A percentile compares a stretch with the other conserved stretches of the same genome.
Conservation (phyloP, 2,888 invertebrate genomes). For the Rhodophaea formosa region DNA sequence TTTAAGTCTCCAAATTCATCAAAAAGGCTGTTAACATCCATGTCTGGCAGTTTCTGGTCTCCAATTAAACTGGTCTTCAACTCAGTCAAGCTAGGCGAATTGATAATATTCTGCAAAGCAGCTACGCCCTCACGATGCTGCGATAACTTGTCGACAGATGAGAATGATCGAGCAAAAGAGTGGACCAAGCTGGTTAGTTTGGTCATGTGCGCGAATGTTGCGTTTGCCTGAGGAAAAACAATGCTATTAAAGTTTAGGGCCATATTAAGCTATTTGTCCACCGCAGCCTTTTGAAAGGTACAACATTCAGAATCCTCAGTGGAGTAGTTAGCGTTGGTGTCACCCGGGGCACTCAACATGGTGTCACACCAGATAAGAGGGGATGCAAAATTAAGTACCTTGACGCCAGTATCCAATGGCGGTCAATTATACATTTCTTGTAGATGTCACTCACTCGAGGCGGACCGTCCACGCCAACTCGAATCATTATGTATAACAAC, state of each 20-base stretch:
- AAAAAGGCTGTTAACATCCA: constrained; percentile 53
- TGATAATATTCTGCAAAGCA: constrained; percentile 47
- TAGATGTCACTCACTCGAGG: no score
- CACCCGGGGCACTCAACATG: no score
- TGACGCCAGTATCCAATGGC: no score
- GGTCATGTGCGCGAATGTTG: constrained; percentile 74
- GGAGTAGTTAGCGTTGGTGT: no score
- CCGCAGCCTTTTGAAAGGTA: no score
- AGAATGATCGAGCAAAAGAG: constrained; percentile 57
- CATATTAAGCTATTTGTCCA: constrained; percentile 2
- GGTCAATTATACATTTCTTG: no score
- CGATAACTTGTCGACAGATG: constrained; percentile 48
- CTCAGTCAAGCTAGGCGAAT: constrained; percentile 43
- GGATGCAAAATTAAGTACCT: no score
- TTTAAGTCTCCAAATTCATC: constrained; percentile 56
- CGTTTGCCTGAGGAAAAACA: constrained; percentile 71
- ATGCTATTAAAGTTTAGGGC: background rate
- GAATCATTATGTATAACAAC: no score
- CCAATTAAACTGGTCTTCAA: constrained; percentile 43
- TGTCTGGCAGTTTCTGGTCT: constrained; percentile 35
- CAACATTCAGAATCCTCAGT: no score
- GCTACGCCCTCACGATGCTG: constrained; percentile 51
- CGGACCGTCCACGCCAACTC: no score
- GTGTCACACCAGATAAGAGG: no score
- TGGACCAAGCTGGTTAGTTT: constrained; percentile 62